These are phyloP conservation scores for Gambusia holbrooki DNA, from an alignment of 2,113 vertebrate genomes.

Conservation along the genomic window DNA sequence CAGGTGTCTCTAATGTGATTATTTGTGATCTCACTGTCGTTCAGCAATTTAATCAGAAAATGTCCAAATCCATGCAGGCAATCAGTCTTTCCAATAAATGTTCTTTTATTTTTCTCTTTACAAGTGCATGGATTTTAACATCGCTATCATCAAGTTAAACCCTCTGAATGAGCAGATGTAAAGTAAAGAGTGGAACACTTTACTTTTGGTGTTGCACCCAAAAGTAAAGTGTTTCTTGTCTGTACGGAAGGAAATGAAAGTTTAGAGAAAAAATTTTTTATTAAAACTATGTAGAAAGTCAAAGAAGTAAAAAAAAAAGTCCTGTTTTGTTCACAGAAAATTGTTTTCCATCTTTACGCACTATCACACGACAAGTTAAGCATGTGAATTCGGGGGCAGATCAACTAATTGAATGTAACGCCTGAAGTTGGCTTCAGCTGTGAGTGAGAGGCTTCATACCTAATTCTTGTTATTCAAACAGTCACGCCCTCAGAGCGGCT, in stretches of 20 bases:
- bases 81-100: constrained; percentile 45
- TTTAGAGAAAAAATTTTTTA: background rate
- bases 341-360: constrained; percentile 53
- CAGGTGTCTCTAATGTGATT: constrained; percentile 65
- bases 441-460: constrained; percentile 69
- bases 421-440: constrained; percentile 76
- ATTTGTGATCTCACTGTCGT: constrained; percentile 45
- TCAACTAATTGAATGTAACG: constrained; percentile 73
- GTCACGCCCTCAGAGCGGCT: constrained; percentile 72
- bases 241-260: background rate
- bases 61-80: constrained; percentile 52
- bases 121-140: constrained; percentile 44
- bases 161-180: constrained; percentile 15
- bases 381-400: constrained; percentile 67
- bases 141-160: constrained; percentile 34
- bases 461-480: constrained; percentile 71
- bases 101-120: constrained; percentile 17
- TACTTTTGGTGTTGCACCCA: background rate
- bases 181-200: too few species aligned
- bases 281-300: constrained; percentile 10
- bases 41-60: constrained; percentile 34
- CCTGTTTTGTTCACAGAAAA: constrained; percentile 22
- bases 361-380: constrained; percentile 71
- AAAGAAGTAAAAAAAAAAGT: constrained; percentile 2
- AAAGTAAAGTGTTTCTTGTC: background rate